Evolutionary conservation across 2,113 vertebrate species (phyloP).

Genomic region (Callipepla californica): DNA sequence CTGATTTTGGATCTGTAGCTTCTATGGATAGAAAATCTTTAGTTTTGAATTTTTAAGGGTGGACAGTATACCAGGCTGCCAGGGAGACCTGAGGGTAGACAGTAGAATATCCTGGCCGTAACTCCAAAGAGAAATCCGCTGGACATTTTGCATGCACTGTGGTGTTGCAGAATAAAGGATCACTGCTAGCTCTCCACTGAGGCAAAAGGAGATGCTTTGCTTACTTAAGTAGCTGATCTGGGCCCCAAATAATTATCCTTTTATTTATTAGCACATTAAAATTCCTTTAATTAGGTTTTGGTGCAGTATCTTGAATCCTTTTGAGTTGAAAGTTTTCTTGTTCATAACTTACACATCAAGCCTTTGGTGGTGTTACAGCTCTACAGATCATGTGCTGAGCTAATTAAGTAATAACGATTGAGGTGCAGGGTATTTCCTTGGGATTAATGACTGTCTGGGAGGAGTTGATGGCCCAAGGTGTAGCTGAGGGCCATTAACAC

Average conservation of each 20-base stretch:
- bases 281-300: conserved; percentile 21
- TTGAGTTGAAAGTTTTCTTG: not conserved
- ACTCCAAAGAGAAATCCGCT: too few species aligned
- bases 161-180: not conserved
- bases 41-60: not conserved
- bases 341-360: conserved; percentile 8
- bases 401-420: conserved; percentile 66
- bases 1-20: not conserved
- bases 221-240: not conserved
- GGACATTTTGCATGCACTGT: accelerated
- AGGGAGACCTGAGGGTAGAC: not conserved
- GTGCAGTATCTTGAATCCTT: conserved; percentile 18
- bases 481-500: conserved; percentile 76
- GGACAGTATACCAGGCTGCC: not conserved
- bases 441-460: conserved; percentile 79
- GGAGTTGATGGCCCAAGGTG: conserved; percentile 77
- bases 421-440: conserved; percentile 69
- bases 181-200: not conserved
- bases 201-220: not conserved
- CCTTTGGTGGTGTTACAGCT: conserved; percentile 44
- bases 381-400: conserved; percentile 30
- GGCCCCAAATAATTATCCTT: not conserved
- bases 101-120: not conserved
- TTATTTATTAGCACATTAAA: conserved; percentile 12
- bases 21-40: not conserved